Evolutionary conservation across 2,888 invertebrate genomes (phyloP), one percentile per base, ranked within the genome.

Genomic region (Hetaerina titia): DNA sequence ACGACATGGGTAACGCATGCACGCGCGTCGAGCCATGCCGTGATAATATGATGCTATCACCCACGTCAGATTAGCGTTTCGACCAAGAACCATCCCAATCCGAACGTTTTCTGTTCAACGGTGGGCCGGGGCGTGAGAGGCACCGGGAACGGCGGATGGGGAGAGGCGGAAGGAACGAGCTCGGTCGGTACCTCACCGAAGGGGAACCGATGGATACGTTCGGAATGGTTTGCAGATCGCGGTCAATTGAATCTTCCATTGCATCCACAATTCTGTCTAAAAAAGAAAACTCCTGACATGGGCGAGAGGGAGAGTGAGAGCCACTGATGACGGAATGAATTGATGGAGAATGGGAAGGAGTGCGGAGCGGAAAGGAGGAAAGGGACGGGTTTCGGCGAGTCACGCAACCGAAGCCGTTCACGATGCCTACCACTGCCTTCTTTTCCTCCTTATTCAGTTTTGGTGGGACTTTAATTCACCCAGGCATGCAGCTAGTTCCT

Each of bases 321-420:
- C 69, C 69, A 69, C 9, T n/a, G 69, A 63, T n/a, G 69, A 45
- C 45, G 45, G n/a, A n/a, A 69, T n/a, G n/a, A 69, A 69, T n/a
- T n/a, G 19, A 69, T n/a, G 6, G 69, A 69, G n/a, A 22, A 45
- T 45, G 45, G 45, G 45, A 45, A 45, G 45, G 45, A 45, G 45
- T 45, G 45, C 45, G 63, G 19, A n/a, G 69, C 69, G 22, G 45
- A 45, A 45, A 11, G 56, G 31, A 88, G 45, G 57, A 88, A 56
- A 22, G 11, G 31, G 45, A 64, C 19, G 45, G 17, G 45, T 31
- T 90, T 90, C 45, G 15, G 13, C n/a, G 25, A 17, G 6, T 69
- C 89, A 89, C 57, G 89, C 89, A 89, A 45, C 22, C 89, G 89
- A 89, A 57, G 45, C 56, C 89, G 15, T 89, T 56, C 31, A 45